Percentiles rank a stretch among this genome's conserved stretches.
Conservation (phyloP, 2,113 vertebrate genomes). For the Oncorhynchus clarkii region DNA sequence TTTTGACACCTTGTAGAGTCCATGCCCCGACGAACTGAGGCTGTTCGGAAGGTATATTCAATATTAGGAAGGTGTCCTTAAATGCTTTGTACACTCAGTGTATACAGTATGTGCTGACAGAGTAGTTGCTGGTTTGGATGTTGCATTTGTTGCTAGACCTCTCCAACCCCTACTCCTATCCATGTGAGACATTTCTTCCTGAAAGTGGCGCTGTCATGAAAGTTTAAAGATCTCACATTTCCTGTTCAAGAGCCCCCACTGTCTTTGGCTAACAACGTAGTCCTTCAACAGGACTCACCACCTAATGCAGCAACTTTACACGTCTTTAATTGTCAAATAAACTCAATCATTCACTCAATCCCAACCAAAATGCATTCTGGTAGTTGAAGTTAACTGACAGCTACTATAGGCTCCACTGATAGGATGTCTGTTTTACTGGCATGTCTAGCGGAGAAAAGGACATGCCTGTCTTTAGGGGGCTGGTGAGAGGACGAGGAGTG, state of each 20-base stretch:
- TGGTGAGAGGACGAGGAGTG: conserved; percentile 41
- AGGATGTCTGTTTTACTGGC: conserved; percentile 79
- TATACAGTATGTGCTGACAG: background rate
- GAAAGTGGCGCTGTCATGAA: background rate
- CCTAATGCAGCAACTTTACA: background rate
- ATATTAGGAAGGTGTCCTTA: too few relatives aligned
- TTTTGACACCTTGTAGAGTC: too few relatives aligned
- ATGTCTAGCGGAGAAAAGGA: conserved; percentile 67
- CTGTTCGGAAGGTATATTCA: too few relatives aligned
- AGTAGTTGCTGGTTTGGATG: background rate
- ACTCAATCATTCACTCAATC: background rate
- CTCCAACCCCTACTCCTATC: too few relatives aligned
- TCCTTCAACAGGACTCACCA: background rate
- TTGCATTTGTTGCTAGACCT: too few relatives aligned
- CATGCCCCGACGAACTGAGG: too few relatives aligned
- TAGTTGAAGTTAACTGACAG: conserved; percentile 43
- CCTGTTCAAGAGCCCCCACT: background rate
- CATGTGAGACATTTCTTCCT: background rate
- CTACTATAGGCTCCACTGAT: conserved; percentile 81
- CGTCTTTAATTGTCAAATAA: too few relatives aligned
- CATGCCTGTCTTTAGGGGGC: conserved; percentile 59
- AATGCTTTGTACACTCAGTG: too few relatives aligned
- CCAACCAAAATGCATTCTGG: background rate
- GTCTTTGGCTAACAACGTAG: background rate
- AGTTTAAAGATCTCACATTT: background rate